A percentile compares a stretch with the other conserved stretches of the same genome.
phyloP scores from a whole-genome alignment of 2,113 vertebrate species.

The Lota lota region DNA sequence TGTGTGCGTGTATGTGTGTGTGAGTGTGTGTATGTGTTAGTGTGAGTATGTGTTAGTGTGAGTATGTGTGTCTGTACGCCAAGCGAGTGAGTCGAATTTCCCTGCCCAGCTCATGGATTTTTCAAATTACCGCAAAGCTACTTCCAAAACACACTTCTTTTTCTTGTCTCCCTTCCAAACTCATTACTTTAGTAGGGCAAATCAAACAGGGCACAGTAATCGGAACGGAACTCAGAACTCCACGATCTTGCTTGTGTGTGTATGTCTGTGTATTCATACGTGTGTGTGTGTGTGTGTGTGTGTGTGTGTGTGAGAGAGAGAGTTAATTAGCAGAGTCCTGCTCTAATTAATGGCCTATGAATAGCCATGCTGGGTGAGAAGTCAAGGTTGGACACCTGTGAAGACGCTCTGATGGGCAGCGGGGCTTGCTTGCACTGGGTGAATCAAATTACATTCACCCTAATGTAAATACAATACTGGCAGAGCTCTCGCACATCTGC shows the following conservation, averaged over 20 bases:
- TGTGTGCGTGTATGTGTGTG: slow-evolving; percentile 26
- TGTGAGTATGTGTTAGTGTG: not conserved
- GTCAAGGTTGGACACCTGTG: slow-evolving; percentile 65
- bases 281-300: slow-evolving; percentile 22
- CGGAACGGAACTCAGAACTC: slow-evolving; percentile 49
- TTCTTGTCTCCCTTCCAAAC: slow-evolving; percentile 69
- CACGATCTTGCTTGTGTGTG: slow-evolving; percentile 2
- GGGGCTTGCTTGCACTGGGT: slow-evolving; percentile 30
- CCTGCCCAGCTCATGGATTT: slow-evolving; percentile 51
- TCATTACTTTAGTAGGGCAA: slow-evolving; percentile 65
- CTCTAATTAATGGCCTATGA: slow-evolving; percentile 67
- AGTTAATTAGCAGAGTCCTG: slow-evolving; percentile 61
- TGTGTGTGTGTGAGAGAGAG: slow-evolving; percentile 14
- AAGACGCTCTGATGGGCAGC: slow-evolving; percentile 17
- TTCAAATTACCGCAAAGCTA: slow-evolving; percentile 59
- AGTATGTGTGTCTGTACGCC: slow-evolving; percentile 5
- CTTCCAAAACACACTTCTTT: slow-evolving; percentile 65
- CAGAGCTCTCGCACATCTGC: slow-evolving; percentile 14
- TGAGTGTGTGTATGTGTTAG: slow-evolving; percentile 16
- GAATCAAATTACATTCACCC: slow-evolving; percentile 48
- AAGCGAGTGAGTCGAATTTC: too few relatives aligned
- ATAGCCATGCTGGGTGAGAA: slow-evolving; percentile 48
- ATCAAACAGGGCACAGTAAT: slow-evolving; percentile 59
- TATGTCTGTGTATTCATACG: slow-evolving; percentile 19
- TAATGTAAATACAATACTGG: slow-evolving; percentile 57